These are phyloP conservation scores for Caenorhabditis sp. DNA, from an alignment of 2,888 invertebrate genomes.

Conservation along the genomic window DNA sequence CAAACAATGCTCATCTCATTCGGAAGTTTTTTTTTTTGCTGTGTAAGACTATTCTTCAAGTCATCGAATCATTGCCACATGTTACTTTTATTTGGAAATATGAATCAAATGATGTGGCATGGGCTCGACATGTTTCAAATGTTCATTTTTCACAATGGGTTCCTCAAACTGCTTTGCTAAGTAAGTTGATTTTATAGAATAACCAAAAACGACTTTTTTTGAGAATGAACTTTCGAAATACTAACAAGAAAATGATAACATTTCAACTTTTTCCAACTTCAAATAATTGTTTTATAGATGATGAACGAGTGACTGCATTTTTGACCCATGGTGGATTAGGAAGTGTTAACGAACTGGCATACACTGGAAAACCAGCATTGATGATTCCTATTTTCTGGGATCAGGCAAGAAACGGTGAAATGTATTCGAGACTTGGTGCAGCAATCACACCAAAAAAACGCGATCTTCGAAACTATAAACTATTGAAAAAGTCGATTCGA, in stretches of 20 bases:
- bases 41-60: too few relatives aligned
- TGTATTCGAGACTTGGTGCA: slow-evolving; percentile 27
- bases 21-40: slow-evolving; percentile 9
- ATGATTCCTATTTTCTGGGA: slow-evolving; percentile 45
- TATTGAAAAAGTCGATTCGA: slow-evolving; percentile 13
- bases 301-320: slow-evolving; percentile 20
- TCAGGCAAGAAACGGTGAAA: slow-evolving; percentile 34
- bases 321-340: slow-evolving; percentile 34
- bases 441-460: slow-evolving; percentile 26
- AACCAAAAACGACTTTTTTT: too few relatives aligned
- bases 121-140: slow-evolving; percentile 10
- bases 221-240: too few relatives aligned
- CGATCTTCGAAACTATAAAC: slow-evolving; percentile 17
- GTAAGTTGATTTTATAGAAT: slow-evolving; percentile 4
- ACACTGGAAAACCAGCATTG: slow-evolving; percentile 22
- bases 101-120: slow-evolving; percentile 20
- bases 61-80: slow-evolving; percentile 14
- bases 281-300: slow-evolving; percentile 9
- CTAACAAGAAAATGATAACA: too few relatives aligned
- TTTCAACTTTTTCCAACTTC: too few relatives aligned
- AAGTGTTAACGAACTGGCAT: slow-evolving; percentile 34
- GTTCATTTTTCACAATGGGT: slow-evolving; percentile 31
- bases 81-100: slow-evolving; percentile 41
- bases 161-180: slow-evolving; percentile 25
- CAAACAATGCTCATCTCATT: slow-evolving; percentile 25